phyloP scores from a whole-genome alignment of 64 coral and sea anemone species.

The Platygyra sinensis region DNA sequence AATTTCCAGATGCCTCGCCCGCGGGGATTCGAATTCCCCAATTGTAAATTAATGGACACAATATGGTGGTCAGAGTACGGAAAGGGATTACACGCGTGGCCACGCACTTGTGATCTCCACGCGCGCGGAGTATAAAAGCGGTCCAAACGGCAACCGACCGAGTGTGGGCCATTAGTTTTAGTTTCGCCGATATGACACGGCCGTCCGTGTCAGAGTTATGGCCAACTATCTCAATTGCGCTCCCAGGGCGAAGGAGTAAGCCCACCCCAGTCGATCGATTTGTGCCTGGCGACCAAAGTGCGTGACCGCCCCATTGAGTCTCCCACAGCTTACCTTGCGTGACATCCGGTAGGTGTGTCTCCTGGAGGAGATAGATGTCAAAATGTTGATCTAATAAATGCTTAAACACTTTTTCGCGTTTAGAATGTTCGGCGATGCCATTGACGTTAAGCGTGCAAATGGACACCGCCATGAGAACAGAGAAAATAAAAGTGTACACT shows the following conservation, averaged over 20 bases:
- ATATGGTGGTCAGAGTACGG: not conserved
- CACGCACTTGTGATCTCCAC: not conserved
- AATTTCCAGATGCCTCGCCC: not conserved
- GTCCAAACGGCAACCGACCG: constrained; percentile 40
- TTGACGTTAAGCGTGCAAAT: constrained; percentile 41
- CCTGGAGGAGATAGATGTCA: constrained; percentile 10
- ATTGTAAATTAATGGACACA: not conserved
- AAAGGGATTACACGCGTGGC: not conserved
- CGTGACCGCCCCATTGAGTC: not conserved
- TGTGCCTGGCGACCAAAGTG: not conserved
- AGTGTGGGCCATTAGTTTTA: not conserved
- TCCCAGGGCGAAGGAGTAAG: not conserved
- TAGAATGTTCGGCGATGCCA: constrained; percentile 22
- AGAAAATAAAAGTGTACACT: not conserved
- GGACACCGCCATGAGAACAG: not conserved
- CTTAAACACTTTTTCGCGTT: not conserved
- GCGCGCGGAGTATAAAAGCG: not conserved
- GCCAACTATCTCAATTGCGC: not conserved
- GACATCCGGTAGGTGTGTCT: not conserved
- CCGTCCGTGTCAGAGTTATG: not conserved
- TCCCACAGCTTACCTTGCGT: not conserved
- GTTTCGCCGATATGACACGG: not conserved
- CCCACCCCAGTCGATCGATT: not conserved
- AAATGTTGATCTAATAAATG: constrained; percentile 1
- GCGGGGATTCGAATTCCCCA: not conserved